Conservation (phyloP, 2,113 vertebrate species). For the Aspidoscelis tigris region DNA sequence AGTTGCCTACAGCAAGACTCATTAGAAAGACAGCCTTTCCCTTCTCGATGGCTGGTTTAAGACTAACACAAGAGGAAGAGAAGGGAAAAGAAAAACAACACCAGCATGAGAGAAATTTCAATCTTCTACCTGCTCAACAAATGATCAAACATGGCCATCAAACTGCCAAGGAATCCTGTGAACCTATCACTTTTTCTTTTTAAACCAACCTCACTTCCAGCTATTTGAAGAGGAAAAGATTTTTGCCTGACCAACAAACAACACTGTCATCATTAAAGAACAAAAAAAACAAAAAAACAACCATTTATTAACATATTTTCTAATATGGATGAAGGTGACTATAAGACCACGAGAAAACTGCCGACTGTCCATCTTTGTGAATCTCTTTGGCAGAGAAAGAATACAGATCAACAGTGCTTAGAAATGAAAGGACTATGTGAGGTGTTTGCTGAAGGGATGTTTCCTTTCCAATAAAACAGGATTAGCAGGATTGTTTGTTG, state of each 20-base stretch:
- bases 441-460: slow-evolving; percentile 17
- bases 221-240: slow-evolving; percentile 11
- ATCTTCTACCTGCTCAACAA: slow-evolving; percentile 17
- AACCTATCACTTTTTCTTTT: background rate
- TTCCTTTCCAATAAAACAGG: slow-evolving; percentile 36
- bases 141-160: slow-evolving; percentile 20
- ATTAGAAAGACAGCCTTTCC: slow-evolving; percentile 17
- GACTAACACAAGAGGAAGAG: slow-evolving; percentile 7
- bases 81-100: background rate
- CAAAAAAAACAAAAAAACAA: background rate
- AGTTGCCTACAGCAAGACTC: slow-evolving; percentile 8
- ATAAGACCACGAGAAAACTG: background rate
- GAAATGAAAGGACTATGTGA: slow-evolving; percentile 24
- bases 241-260: slow-evolving; percentile 2
- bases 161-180: slow-evolving; percentile 33
- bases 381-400: slow-evolving; percentile 1
- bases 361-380: slow-evolving; percentile 26
- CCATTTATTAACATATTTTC: slow-evolving; percentile 30
- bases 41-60: slow-evolving; percentile 16
- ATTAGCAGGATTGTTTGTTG: slow-evolving; percentile 23
- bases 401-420: slow-evolving; percentile 7
- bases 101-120: slow-evolving; percentile 12
- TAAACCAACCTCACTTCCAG: slow-evolving; percentile 22
- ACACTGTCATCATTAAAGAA: background rate
- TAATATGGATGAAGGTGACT: background rate